Conservation (phyloP, 1,140 invertebrate species). For the Penaeus japonicus region DNA sequence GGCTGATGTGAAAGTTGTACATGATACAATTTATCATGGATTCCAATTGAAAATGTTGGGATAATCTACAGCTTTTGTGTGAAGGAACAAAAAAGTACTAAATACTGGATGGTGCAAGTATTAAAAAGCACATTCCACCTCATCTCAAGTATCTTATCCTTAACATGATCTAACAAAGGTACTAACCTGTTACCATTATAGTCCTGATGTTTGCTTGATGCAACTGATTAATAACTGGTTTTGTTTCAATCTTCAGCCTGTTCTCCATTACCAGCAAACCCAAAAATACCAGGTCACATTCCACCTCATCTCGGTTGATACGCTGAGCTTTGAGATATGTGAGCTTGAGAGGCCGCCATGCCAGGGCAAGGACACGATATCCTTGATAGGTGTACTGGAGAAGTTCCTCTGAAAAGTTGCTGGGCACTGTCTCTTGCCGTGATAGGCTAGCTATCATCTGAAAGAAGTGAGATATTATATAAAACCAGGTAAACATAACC, state of each 20-base stretch:
- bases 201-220: slow-evolving; percentile 84
- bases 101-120: no score
- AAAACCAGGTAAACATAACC: neutral
- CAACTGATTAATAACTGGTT: slow-evolving; percentile 79
- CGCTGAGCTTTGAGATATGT: slow-evolving; percentile 74
- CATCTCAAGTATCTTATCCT: neutral
- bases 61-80: no score
- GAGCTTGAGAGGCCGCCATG: slow-evolving; percentile 71
- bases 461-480: slow-evolving; percentile 26
- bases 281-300: slow-evolving; percentile 83
- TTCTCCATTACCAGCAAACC: slow-evolving; percentile 92
- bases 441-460: slow-evolving; percentile 58
- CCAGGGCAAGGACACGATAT: slow-evolving; percentile 86
- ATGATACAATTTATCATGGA: no score
- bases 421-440: slow-evolving; percentile 64
- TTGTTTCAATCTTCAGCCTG: slow-evolving; percentile 84
- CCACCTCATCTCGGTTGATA: slow-evolving; percentile 75
- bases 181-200: slow-evolving; percentile 88
- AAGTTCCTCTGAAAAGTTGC: slow-evolving; percentile 76
- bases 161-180: no score
- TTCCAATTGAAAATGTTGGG: no score
- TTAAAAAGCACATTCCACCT: no score
- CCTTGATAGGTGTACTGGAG: slow-evolving; percentile 83
- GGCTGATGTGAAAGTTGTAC: no score
- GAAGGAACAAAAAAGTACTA: no score